Base-by-base conservation (phyloP, 2,888 invertebrate genomes). In the Cataglyphis livida region DNA sequence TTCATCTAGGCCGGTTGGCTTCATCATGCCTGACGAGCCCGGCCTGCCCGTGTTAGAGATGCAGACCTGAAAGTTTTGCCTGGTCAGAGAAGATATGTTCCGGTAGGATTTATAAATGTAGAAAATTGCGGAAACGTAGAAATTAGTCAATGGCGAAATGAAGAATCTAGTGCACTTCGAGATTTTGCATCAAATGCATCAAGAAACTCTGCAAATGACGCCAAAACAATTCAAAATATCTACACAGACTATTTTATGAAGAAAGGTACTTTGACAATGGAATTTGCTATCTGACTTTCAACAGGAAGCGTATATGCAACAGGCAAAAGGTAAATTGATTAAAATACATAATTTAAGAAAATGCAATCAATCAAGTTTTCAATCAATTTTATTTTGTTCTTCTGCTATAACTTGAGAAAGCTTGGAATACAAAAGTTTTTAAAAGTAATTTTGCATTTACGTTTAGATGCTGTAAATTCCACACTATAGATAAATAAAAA, bases 311-410 rank as follows among this genome's bases (percentile, higher is more conserved):
- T 62, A 35, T 62, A 62, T n/a, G 18, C n/a, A 62, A 62, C 9
- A 62, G 61, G 61, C 9, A 35, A 3, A 62, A 62, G 61, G 32
- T 62, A 18, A 62, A 62, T 62, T 61, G 5, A 32, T 9, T 4
- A n/a, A 62, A 62, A 62, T 7, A 62, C 32, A 3, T 4, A 62
- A 35, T 62, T 25, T 25, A 25, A 25, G 1, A 25, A 25, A 25
- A 25, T 25, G 25, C 1, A 25, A 25, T 25, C 32, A 1, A 18
- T 32, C 7, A 35, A 32, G 7, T n/a, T n/a, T n/a, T n/a, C n/a
- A n/a, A n/a, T n/a, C n/a, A n/a, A n/a, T 61, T 32, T 35, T 62
- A 62, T 62, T 62, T 62, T 62, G 61, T 62, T 62, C 18, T 18
- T 62, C 61, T 62, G 32, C 9, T 3, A 62, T n/a, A 62, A 62